A percentile compares a stretch with the other conserved stretches of the same genome.
Evolutionary conservation across 2,797 vertebrate species (phyloP).

Genomic region (Australoheros facetus): DNA sequence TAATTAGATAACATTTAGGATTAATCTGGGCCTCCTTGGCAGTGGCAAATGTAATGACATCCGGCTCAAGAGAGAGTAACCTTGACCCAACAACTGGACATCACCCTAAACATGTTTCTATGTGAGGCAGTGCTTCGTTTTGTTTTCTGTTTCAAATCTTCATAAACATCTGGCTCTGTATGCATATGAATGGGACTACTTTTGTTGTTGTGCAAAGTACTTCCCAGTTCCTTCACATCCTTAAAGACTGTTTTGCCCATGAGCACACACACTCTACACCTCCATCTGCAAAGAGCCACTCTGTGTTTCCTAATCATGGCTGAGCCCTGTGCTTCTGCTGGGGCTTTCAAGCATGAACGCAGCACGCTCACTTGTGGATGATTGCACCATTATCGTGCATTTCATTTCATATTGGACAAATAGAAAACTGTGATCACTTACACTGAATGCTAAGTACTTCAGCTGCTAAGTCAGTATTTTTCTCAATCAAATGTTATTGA

Average conservation of each 20-base stretch:
- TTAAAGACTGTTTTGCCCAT: conserved; percentile 8
- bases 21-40: neutral
- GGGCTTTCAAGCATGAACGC: conserved; percentile 14
- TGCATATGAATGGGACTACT: neutral
- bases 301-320: conserved; percentile 34
- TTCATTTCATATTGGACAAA: neutral
- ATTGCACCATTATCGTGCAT: neutral
- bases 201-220: neutral
- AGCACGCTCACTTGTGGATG: neutral
- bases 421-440: neutral
- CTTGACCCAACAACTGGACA: conserved; percentile 28
- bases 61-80: neutral
- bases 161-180: neutral
- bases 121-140: neutral
- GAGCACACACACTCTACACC: conserved; percentile 48
- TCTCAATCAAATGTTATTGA: neutral
- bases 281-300: conserved; percentile 51
- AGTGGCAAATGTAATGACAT: neutral
- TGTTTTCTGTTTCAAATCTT: neutral
- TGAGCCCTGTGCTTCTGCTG: conserved; percentile 18
- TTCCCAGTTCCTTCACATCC: neutral
- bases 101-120: conserved; percentile 7
- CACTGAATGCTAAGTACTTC: neutral
- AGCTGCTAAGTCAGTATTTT: too few relatives aligned
- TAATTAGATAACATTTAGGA: too few relatives aligned